Evolutionary conservation across 2,797 vertebrate species (phyloP), one percentile per base, ranked within the genome.

Genomic region (Ficedula albicollis): DNA sequence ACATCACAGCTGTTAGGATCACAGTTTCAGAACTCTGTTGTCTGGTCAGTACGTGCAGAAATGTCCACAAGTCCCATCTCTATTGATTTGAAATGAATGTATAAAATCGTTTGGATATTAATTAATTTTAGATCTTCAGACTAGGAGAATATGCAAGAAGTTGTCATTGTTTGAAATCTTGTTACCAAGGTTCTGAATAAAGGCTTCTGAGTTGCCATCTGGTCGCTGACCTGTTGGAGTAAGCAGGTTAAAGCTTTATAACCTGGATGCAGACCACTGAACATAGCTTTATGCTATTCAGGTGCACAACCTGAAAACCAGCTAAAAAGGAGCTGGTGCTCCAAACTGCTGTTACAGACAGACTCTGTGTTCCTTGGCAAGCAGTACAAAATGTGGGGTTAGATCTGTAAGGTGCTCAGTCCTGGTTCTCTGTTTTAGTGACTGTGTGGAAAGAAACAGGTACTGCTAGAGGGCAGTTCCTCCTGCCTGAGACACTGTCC

Each of bases 311-410:
- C 44, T 74, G 58, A 81, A 87, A 69, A 72, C 6, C 20, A 94
- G 34, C 32, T 46, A 39, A 49, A 73, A 84, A 62, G 44, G 43
- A 88, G 9, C 39, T 11, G 18, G 6, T 66, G 11, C 32, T 72
- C 23, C 26, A 27, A 32, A 78, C 29, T 52, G 55, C 21, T 0
- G 0, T 38, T 81, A 41, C 0, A 3, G 54, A 14, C 36, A 48
- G 51, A 26, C 27, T 72, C 5, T 25, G 22, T 81, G 30, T 79
- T 79, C 52, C 63, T 70, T 70, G n/a, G 52, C 56, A 82, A 25
- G 15, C 6, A 38, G 10, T 41, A 51, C 22, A 66, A 58, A 93
- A 64, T 34, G 30, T 39, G 55, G 46, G 27, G 36, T 79, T 66
- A 62, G 39, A 14, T 6, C 63, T 76, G 29, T 43, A 22, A 68